Conservation (phyloP, 1,140 invertebrate genomes). For the Trichonephila clavata region DNA sequence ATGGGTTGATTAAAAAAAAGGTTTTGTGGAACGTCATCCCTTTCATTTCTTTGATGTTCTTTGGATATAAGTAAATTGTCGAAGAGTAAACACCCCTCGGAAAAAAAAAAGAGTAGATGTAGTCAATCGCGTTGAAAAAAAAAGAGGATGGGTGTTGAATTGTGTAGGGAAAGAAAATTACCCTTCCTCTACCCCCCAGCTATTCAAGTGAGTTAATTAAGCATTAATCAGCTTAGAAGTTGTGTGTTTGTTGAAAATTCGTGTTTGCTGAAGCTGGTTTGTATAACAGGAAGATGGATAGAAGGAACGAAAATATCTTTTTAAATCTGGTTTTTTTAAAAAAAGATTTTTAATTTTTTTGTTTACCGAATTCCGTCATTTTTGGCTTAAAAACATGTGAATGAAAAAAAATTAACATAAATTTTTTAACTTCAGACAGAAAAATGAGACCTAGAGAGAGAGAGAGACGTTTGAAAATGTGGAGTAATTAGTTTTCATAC, state of each 20-base stretch:
- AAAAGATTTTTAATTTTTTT: too few relatives aligned
- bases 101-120: not conserved
- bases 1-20: not conserved
- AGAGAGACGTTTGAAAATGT: too few relatives aligned
- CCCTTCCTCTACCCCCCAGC: not conserved
- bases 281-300: too few relatives aligned
- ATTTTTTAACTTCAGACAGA: too few relatives aligned
- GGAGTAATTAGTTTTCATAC: too few relatives aligned
- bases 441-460: too few relatives aligned
- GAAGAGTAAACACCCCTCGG: not conserved
- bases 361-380: too few relatives aligned
- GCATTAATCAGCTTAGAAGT: conserved; percentile 49
- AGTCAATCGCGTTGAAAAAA: not conserved
- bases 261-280: conserved; percentile 32
- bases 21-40: not conserved
- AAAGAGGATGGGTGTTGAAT: not conserved
- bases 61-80: not conserved
- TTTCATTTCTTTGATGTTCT: not conserved
- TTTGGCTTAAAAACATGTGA: too few relatives aligned
- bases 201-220: conserved; percentile 53
- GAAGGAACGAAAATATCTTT: not conserved
- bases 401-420: too few relatives aligned
- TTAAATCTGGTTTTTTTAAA: too few relatives aligned
- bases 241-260: conserved; percentile 27
- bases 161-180: not conserved